Evolutionary conservation across 2,888 invertebrate genomes (phyloP), one percentile per base, ranked within the genome.

Genomic region (Lasioglossum malachurum): DNA sequence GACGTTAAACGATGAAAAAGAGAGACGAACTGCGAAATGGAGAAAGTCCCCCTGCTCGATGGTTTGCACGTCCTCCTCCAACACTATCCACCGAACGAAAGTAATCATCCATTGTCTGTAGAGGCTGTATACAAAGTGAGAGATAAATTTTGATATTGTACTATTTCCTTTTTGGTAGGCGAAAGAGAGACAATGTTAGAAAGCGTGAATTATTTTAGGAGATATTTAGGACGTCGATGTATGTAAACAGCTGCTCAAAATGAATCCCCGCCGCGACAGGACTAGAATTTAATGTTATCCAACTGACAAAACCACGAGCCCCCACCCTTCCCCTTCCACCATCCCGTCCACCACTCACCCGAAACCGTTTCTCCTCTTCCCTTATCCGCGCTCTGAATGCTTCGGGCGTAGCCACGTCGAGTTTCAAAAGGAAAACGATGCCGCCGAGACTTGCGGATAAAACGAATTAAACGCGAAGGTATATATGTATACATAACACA

Each of bases 401-500:
- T 27, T 78, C 57, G 80, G 60, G 60, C 60, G 60, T 64, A 64
- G 31, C 27, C 60, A 64, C 60, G 60, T 31, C 60, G 64, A 74
- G 27, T 72, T 69, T 71, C 72, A 53, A 19, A 35, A 38, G 23
- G 57, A 2, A 78, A 83, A 78, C 60, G 78, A 60, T 80, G 71
- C 78, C 46, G 19, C 73, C 86, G 90, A 90, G 90, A 90, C 89
- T 92, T 91, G 90, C 89, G 91, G 91, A 82, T 83, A 82, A 89
- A 87, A 90, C 87, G 92, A 91, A 90, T 90, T 93, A 92, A 92
- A 92, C 89, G 91, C 91, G 91, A 93, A 93, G 93, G 90, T 92
- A 94, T 92, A 93, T 89, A 93, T 93, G 91, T 93, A 94, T 92
- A 93, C 91, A 93, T 92, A 90, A 87, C 53, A 53, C 23, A 53